Conservation (phyloP, 2,797 vertebrate species). For the Syngnathus acus region DNA sequence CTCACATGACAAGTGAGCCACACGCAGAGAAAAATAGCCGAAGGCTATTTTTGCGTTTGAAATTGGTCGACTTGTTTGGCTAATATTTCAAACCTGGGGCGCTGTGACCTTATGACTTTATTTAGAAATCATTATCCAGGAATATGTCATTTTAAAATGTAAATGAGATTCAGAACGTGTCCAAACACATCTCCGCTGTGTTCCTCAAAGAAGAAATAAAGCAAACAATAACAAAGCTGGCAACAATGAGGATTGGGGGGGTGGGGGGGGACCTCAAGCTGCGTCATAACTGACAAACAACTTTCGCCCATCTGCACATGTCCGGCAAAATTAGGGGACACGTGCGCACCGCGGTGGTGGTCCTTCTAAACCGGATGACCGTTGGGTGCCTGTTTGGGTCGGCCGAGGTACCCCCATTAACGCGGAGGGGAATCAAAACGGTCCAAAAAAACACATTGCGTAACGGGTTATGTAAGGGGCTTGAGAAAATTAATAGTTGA, state of each 20-base stretch:
- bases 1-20: slow-evolving; percentile 15
- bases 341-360: slow-evolving; percentile 19
- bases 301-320: slow-evolving; percentile 24
- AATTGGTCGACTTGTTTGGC: slow-evolving; percentile 6
- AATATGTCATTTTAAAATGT: no score
- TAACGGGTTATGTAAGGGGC: slow-evolving; percentile 50
- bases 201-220: no score
- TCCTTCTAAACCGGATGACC: slow-evolving; percentile 18
- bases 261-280: slow-evolving; percentile 9
- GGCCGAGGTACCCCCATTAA: slow-evolving; percentile 36
- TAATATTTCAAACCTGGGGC: slow-evolving; percentile 7
- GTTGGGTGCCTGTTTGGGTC: slow-evolving; percentile 40
- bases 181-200: no score
- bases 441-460: slow-evolving; percentile 49
- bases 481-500: slow-evolving; percentile 46
- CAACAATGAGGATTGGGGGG: slow-evolving; percentile 3
- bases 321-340: slow-evolving; percentile 25
- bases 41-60: slow-evolving; percentile 27
- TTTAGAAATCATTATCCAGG: no score
- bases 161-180: no score
- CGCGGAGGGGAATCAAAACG: slow-evolving; percentile 29
- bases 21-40: slow-evolving; percentile 27
- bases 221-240: slow-evolving; percentile 11
- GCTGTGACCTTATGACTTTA: neutral
- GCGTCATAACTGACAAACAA: slow-evolving; percentile 32